Base-by-base conservation (phyloP, 2,113 vertebrate genomes). In the Cebidichthys violaceus region DNA sequence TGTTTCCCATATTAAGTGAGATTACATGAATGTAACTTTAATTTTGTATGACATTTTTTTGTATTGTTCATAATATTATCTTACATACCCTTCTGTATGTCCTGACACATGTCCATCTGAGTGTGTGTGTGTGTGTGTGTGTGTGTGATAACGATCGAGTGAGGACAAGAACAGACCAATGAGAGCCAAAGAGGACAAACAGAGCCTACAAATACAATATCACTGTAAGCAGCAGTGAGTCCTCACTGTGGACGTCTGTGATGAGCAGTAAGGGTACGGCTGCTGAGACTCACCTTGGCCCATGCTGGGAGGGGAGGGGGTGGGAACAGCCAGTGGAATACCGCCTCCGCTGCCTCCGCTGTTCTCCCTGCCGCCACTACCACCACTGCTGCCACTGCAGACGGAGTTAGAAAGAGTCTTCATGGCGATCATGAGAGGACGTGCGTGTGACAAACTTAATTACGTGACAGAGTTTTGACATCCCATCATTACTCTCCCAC, bases 351-450 rank as follows among this genome's bases (percentile, higher is more conserved):
- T 97, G 71, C 97, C 95, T 27, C 97, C 97, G 31, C 97, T 99
- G 87, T 98, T 99, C 92, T 99, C 98, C 89, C 98, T 96, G 82
- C 98, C 97, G 29, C 97, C 97, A 10, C 98, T 99, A 14, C 98
- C 98, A 24, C 98, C 98, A 41, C 98, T 99, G 78, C 98, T 99
- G 65, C 98, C 98, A 43, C 98, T 99, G 64, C 24, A 71, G 35
- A 14, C 35, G 71, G 20, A 71, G 70, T 27, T 33, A 29, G 27
- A 50, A 7, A 50, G 41, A 57, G 62, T 18, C 33, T 14, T 50
- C 13, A n/a, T 27, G 73, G 37, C 24, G 61, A 81, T 55, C 61
- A 73, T 67, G 60, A 80, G 62, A 79, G 20, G 61, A 82, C 9
- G 47, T 55, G 72, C 33, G 33, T 50, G 70, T 67, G 65, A 74